Conservation (phyloP, 2,797 vertebrate species). For the Microctenopoma lineatum region DNA sequence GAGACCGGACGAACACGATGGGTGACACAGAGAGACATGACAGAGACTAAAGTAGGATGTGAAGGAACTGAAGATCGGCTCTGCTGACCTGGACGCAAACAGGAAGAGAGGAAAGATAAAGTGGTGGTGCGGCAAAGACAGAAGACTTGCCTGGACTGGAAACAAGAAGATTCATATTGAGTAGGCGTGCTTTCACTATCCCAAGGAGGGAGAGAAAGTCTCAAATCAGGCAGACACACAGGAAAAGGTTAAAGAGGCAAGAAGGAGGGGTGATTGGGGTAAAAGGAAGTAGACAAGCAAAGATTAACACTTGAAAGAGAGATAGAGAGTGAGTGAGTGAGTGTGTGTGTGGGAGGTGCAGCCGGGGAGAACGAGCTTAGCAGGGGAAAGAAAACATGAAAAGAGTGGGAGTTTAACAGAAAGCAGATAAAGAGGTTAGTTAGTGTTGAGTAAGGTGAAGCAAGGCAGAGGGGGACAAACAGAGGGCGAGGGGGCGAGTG, state of each 20-base stretch:
- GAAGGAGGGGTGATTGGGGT: background rate
- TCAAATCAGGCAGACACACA: slow-evolving; percentile 14
- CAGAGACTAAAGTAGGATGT: slow-evolving; percentile 20
- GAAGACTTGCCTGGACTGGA: slow-evolving; percentile 34
- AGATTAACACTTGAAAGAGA: slow-evolving; percentile 9
- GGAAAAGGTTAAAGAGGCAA: background rate
- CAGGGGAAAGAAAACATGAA: slow-evolving; percentile 15
- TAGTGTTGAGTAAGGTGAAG: slow-evolving; percentile 17
- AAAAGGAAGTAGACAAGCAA: slow-evolving; percentile 10
- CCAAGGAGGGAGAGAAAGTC: slow-evolving; percentile 1
- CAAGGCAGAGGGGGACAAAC: slow-evolving; percentile 1
- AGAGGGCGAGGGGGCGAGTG: slow-evolving; percentile 17
- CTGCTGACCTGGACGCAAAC: slow-evolving; percentile 11
- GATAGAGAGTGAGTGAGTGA: background rate
- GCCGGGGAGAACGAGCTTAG: background rate
- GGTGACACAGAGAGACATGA: slow-evolving; percentile 10
- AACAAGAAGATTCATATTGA: background rate
- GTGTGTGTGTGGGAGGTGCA: background rate
- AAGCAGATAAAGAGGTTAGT: background rate
- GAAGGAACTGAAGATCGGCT: background rate
- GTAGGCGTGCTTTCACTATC: slow-evolving; percentile 17
- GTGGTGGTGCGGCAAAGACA: background rate
- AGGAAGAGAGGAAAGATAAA: slow-evolving; percentile 11
- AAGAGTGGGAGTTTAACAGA: slow-evolving; percentile 4
- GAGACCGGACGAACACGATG: slow-evolving; percentile 13